Conservation (phyloP, 2,113 vertebrate species). For the Progne subis region DNA sequence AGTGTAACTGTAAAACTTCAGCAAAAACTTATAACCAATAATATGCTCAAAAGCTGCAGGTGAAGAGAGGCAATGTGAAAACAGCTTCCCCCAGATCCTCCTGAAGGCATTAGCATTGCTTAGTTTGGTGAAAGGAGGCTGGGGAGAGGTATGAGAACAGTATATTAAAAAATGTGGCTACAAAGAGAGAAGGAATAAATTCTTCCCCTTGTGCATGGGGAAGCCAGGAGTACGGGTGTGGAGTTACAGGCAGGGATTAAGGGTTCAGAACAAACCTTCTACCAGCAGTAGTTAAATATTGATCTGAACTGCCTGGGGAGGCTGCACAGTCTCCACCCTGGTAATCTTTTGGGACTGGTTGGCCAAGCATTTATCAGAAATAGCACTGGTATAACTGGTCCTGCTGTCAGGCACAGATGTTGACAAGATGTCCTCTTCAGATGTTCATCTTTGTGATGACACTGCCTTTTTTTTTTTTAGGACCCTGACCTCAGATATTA, state of each 20-base stretch:
- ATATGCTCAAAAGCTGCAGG: not conserved
- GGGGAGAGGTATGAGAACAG: not conserved
- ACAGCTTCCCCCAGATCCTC: not conserved
- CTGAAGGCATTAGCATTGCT: not conserved
- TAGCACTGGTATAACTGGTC: not conserved
- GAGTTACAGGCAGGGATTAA: not conserved
- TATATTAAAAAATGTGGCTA: not conserved
- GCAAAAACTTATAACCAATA: not conserved
- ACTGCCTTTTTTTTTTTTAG: not conserved
- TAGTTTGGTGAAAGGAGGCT: not conserved
- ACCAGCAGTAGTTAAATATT: not conserved
- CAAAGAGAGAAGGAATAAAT: not conserved
- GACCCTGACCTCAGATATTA: not conserved
- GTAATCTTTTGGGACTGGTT: not conserved
- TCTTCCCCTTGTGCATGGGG: not conserved
- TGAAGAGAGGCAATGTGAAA: not conserved
- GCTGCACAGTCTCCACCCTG: not conserved
- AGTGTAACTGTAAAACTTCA: not conserved
- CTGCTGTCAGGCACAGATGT: rapidly evolving
- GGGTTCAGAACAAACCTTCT: not conserved
- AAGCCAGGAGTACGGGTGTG: not conserved
- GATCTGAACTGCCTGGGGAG: not conserved
- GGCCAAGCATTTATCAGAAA: not conserved
- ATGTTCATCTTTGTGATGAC: not conserved
- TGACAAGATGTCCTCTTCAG: not conserved